phyloP scores from a whole-genome alignment of 1,140 invertebrate genomes.

The Caenorhabditis tropicalis region DNA sequence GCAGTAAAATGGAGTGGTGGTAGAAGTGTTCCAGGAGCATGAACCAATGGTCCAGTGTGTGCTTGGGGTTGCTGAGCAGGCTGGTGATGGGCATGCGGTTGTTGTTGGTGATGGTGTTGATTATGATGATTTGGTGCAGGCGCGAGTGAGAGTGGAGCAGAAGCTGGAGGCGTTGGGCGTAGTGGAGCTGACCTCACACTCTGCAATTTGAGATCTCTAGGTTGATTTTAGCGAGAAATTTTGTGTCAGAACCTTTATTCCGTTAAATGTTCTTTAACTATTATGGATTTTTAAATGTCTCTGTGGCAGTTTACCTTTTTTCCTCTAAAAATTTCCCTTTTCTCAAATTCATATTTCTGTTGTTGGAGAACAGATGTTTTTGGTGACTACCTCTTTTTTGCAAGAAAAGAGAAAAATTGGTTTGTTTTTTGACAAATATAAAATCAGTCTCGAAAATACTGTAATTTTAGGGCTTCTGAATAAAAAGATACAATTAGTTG shows the following conservation, averaged over 20 bases:
- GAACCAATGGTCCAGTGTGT: background rate
- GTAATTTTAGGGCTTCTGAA: background rate
- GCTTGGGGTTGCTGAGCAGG: background rate
- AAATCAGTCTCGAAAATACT: background rate
- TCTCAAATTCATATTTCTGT: background rate
- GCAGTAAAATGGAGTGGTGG: slow-evolving; percentile 69
- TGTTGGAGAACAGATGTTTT: background rate
- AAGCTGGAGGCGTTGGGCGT: background rate
- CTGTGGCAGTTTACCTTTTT: too few relatives aligned
- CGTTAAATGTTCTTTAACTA: too few relatives aligned
- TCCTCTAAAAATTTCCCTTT: background rate
- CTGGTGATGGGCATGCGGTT: background rate
- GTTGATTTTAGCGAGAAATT: too few relatives aligned
- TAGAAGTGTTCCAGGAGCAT: slow-evolving; percentile 56
- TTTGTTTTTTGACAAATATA: background rate
- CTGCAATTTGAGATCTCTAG: background rate
- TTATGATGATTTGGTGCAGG: background rate
- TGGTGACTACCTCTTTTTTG: background rate
- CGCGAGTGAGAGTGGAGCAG: background rate
- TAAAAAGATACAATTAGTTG: background rate
- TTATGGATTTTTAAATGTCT: too few relatives aligned
- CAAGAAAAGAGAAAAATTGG: background rate
- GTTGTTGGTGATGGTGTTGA: background rate
- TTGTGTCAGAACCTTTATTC: too few relatives aligned
- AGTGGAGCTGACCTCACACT: slow-evolving; percentile 1